These are phyloP conservation scores for Leptura quadrifasciata DNA, from an alignment of 2,888 invertebrate genomes.

Conservation along the genomic window DNA sequence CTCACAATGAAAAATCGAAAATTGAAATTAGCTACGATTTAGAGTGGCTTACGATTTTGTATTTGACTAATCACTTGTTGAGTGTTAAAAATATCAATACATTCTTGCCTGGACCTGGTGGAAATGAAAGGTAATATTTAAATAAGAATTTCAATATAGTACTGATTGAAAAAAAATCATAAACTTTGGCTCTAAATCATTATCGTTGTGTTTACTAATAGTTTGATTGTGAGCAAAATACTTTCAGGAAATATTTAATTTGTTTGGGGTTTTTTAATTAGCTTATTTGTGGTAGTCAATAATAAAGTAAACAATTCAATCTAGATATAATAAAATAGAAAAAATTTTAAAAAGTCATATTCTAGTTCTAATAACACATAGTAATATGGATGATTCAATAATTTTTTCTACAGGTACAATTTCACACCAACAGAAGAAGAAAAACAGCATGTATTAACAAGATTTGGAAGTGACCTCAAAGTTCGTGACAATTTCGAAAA, in stretches of 20 bases:
- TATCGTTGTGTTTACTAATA: background rate
- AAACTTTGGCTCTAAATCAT: no score
- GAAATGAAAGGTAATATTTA: conserved; percentile 78
- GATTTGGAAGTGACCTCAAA: conserved; percentile 81
- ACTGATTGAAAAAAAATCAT: no score
- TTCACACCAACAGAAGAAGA: conserved; percentile 87
- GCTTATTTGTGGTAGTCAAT: no score
- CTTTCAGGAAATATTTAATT: background rate
- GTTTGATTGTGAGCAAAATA: background rate
- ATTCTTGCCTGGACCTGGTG: conserved; percentile 89
- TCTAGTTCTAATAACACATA: no score
- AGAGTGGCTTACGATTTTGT: conserved; percentile 95
- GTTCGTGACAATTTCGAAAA: conserved; percentile 88
- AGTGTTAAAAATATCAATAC: conserved; percentile 81
- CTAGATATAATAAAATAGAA: no score
- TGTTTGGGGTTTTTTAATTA: no score
- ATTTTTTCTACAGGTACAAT: conserved; percentile 77
- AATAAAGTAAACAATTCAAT: background rate
- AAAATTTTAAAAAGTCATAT: no score
- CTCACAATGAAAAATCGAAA: conserved; percentile 76
- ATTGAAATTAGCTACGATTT: conserved; percentile 85
- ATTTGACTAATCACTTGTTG: conserved; percentile 91
- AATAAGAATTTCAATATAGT: no score
- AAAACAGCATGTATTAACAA: conserved; percentile 78
- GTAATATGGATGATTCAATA: no score